Conservation (phyloP, 2,888 invertebrate species). For the Caenorhabditis afra region DNA sequence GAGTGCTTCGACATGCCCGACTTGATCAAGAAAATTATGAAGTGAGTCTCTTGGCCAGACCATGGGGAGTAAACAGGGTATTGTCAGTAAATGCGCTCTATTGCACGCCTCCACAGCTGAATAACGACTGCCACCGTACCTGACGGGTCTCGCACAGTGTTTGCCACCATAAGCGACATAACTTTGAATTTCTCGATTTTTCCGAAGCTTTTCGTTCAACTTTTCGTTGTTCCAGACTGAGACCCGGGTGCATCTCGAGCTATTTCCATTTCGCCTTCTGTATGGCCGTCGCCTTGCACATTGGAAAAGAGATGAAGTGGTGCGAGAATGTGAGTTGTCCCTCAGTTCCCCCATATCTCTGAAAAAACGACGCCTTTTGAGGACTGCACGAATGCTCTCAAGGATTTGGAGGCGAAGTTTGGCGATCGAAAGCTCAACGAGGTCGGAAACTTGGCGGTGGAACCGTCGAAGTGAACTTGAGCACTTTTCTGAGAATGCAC, state of each 20-base stretch:
- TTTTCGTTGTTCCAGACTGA: not conserved
- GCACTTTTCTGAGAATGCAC: too few relatives aligned
- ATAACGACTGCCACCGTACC: too few relatives aligned
- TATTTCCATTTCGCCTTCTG: conserved; percentile 33
- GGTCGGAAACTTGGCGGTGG: conserved; percentile 11
- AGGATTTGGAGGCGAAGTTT: conserved; percentile 22
- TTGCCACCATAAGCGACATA: too few relatives aligned
- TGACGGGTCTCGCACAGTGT: too few relatives aligned
- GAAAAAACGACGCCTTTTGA: too few relatives aligned
- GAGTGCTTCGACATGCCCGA: conserved; percentile 62
- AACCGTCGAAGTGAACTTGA: too few relatives aligned
- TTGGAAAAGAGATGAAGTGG: conserved; percentile 39
- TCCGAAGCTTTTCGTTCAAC: not conserved
- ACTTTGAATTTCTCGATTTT: too few relatives aligned
- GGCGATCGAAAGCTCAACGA: conserved; percentile 25
- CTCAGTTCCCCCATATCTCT: not conserved
- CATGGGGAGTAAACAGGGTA: too few relatives aligned
- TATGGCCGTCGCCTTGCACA: conserved; percentile 28
- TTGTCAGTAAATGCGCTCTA: too few relatives aligned
- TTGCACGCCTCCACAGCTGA: too few relatives aligned
- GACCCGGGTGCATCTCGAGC: conserved; percentile 12
- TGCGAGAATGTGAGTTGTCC: conserved; percentile 34
- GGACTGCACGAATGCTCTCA: conserved; percentile 16
- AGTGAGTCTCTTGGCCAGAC: too few relatives aligned
- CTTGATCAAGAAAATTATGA: conserved; percentile 45